phyloP scores from a whole-genome alignment of 2,797 vertebrate genomes.

The Phylloscopus collybita region DNA sequence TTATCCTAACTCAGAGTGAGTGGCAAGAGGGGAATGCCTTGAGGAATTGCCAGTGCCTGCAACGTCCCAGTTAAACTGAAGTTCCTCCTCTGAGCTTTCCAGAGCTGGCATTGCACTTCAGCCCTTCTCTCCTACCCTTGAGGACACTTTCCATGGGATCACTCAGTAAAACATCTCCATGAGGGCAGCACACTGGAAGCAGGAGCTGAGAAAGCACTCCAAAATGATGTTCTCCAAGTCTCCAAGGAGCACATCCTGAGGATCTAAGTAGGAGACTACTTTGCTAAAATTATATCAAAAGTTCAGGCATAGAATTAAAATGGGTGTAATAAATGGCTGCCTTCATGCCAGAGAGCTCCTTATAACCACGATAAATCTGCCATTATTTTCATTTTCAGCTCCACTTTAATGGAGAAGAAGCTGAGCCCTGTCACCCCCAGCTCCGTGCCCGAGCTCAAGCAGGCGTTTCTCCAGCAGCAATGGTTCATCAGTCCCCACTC shows the following conservation, averaged over 20 bases:
- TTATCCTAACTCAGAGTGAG: not conserved
- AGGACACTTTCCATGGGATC: not conserved
- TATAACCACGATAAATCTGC: not conserved
- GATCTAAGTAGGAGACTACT: not conserved
- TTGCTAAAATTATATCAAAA: not conserved
- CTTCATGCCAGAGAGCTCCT: not conserved
- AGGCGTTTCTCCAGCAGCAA: not conserved
- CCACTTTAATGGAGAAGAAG: not conserved
- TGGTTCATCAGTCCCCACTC: not conserved
- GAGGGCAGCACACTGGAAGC: not conserved
- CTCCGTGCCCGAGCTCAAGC: not conserved
- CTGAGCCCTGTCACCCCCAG: not conserved
- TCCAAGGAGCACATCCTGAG: not conserved
- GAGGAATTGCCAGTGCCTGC: not conserved
- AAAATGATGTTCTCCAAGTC: accelerated
- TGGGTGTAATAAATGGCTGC: slow-evolving; percentile 4
- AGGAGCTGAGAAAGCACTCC: not conserved
- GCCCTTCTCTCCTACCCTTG: not conserved
- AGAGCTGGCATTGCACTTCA: not conserved
- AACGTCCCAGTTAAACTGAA: not conserved
- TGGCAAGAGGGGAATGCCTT: not conserved
- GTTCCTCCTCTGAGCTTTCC: not conserved
- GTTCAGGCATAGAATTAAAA: slow-evolving; percentile 1
- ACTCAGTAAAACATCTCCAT: not conserved
- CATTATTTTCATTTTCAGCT: not conserved